Evolutionary conservation across 2,888 invertebrate genomes (phyloP).

Genomic region (Lasioglossum malachurum): DNA sequence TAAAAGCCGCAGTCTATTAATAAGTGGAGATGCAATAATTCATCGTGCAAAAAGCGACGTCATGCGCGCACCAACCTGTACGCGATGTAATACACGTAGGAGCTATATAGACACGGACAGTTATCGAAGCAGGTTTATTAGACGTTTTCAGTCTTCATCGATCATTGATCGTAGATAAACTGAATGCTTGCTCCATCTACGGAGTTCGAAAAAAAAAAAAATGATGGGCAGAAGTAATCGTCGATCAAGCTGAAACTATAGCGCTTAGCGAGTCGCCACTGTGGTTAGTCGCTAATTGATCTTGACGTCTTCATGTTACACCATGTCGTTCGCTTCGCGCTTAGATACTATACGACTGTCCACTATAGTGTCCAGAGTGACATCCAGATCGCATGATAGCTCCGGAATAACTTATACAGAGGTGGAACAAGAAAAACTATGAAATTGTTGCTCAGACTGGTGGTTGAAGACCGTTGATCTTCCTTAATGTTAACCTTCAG

Average conservation of each 20-base stretch:
- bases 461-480: neutral
- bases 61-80: neutral
- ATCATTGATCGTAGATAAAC: slow-evolving; percentile 20
- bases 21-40: neutral
- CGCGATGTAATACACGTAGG: neutral
- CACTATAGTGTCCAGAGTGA: neutral
- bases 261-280: neutral
- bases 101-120: neutral
- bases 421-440: neutral
- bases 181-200: neutral
- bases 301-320: slow-evolving; percentile 7
- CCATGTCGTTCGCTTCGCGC: neutral
- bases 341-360: slow-evolving; percentile 2
- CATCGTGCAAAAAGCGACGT: neutral
- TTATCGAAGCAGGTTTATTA: slow-evolving; percentile 11
- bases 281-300: neutral
- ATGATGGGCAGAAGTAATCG: neutral
- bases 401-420: neutral
- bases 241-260: slow-evolving; percentile 9
- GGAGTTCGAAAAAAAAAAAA: neutral
- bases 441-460: neutral
- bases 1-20: slow-evolving; percentile 7
- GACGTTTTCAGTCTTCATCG: slow-evolving; percentile 17
- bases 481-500: neutral
- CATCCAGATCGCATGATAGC: neutral